phyloP scores from a whole-genome alignment of 2,113 vertebrate genomes.

The Sialia sialis region DNA sequence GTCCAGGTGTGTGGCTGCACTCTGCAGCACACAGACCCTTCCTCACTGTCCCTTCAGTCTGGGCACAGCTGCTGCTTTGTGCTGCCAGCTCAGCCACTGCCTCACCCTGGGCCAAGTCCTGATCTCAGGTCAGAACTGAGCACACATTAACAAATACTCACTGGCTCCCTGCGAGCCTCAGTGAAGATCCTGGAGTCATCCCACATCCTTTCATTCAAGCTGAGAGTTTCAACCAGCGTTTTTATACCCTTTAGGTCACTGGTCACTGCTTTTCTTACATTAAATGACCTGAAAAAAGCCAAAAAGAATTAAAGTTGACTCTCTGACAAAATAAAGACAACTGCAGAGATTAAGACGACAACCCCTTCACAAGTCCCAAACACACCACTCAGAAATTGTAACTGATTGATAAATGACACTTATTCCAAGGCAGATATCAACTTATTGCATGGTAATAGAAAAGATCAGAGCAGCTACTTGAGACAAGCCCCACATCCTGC shows the following conservation, averaged over 20 bases:
- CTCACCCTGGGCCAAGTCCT: neutral
- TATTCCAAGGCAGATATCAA: neutral
- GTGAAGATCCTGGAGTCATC: conserved; percentile 76
- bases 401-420: neutral
- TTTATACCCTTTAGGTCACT: conserved; percentile 71
- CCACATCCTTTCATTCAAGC: conserved; percentile 68
- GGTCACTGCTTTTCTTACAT: conserved; percentile 74
- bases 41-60: neutral
- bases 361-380: fast-evolving
- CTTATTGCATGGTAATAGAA: neutral
- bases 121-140: neutral
- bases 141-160: conserved; percentile 65
- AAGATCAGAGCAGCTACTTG: neutral
- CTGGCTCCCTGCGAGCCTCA: conserved; percentile 70
- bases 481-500: neutral
- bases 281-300: conserved; percentile 70
- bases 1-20: neutral
- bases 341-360: neutral
- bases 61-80: neutral
- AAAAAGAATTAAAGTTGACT: neutral
- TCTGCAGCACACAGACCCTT: neutral
- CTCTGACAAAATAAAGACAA: neutral
- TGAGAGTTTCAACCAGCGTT: conserved; percentile 73
- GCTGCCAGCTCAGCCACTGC: neutral
- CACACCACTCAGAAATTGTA: neutral